Conservation (phyloP, 2,113 vertebrate genomes). For the Piaya cayana region DNA sequence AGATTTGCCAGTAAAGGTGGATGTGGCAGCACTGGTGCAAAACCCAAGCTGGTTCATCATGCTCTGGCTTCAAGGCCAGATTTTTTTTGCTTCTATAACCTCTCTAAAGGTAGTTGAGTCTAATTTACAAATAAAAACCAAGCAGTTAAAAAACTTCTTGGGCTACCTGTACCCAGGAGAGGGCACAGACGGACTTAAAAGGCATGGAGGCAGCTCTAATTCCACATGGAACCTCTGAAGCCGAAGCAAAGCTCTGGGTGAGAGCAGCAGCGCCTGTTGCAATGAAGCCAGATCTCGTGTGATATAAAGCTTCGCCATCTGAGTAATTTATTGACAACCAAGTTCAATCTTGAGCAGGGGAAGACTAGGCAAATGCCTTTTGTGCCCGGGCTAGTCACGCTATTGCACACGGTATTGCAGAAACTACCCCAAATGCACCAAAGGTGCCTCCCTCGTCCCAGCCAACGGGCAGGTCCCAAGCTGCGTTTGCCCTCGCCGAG, state of each 20-base stretch:
- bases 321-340: background rate
- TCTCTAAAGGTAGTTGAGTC: background rate
- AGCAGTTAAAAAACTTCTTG: background rate
- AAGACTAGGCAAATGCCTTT: background rate
- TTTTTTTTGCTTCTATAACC: background rate
- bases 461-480: background rate
- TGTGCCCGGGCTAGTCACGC: background rate
- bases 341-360: background rate
- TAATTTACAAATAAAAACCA: background rate
- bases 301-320: background rate
- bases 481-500: background rate
- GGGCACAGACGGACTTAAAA: background rate
- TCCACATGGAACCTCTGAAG: background rate
- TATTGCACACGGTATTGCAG: background rate
- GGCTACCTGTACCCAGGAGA: background rate
- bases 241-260: background rate
- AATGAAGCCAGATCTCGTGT: fast-evolving
- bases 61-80: fast-evolving
- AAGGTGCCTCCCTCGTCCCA: background rate
- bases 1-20: fast-evolving
- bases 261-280: background rate
- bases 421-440: background rate
- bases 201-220: background rate
- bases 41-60: fast-evolving
- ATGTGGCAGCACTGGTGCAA: background rate